Percentiles rank a stretch among this genome's conserved stretches.
These are phyloP conservation scores for Schizothorax lantsangensis DNA, from an alignment of 2,797 vertebrate species.

Conservation along the genomic window DNA sequence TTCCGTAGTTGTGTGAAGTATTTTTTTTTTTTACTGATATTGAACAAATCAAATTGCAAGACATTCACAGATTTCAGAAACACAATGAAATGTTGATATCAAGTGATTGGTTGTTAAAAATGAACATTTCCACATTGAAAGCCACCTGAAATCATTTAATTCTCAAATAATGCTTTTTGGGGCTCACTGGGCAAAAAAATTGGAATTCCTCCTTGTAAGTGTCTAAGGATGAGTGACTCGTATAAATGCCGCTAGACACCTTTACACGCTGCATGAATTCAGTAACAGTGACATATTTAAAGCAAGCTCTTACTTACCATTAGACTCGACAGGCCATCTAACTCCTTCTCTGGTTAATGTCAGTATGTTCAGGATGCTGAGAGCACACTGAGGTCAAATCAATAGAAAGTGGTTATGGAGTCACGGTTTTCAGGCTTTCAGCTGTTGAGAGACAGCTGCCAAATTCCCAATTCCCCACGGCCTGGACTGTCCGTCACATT, in stretches of 20 bases:
- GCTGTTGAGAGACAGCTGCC: slow-evolving; percentile 20
- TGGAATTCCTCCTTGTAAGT: neutral
- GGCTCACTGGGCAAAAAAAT: neutral
- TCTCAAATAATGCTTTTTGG: neutral
- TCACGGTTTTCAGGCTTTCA: slow-evolving; percentile 18
- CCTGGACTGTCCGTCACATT: neutral
- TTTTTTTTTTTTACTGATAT: neutral
- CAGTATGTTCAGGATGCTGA: neutral
- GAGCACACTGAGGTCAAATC: slow-evolving; percentile 32
- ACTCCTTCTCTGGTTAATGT: slow-evolving; percentile 33
- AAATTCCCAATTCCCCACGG: neutral
- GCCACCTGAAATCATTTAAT: neutral
- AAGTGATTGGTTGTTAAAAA: neutral
- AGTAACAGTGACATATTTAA: slow-evolving; percentile 1
- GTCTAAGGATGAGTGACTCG: neutral
- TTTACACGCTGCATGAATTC: neutral
- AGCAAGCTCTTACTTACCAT: neutral
- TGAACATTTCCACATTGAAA: too few species aligned
- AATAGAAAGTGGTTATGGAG: slow-evolving; percentile 22
- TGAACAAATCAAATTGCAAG: neutral
- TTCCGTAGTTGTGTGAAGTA: too few species aligned
- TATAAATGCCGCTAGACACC: neutral
- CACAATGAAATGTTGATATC: neutral
- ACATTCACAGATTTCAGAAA: neutral
- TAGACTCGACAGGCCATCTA: slow-evolving; percentile 1